Conservation (phyloP, 2,888 invertebrate genomes). For the Brachynemurus nebulosus region DNA sequence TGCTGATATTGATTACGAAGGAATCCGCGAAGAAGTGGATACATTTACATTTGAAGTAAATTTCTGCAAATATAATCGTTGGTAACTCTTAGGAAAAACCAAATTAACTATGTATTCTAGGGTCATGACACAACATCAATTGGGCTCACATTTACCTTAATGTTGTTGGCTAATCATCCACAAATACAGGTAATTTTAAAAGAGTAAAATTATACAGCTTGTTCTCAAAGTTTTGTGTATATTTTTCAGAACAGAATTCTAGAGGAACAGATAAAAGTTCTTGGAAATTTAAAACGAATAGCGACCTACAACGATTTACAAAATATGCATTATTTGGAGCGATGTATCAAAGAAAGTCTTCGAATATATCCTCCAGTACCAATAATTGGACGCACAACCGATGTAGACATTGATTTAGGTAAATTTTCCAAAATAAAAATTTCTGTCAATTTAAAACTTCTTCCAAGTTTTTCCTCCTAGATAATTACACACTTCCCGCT, state of each 20-base stretch:
- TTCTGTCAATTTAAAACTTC: not conserved
- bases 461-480: not conserved
- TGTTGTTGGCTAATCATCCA: constrained; percentile 4
- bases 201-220: not conserved
- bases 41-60: constrained; percentile 11
- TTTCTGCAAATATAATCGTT: not conserved
- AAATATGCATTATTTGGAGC: constrained; percentile 7
- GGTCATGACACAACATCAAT: constrained; percentile 1
- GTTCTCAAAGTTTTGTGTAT: not conserved
- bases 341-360: constrained; percentile 5
- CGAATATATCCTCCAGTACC: constrained; percentile 7
- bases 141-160: not conserved
- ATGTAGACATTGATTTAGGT: not conserved
- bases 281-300: not conserved
- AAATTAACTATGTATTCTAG: not conserved
- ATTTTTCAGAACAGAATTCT: not conserved
- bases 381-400: not conserved
- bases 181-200: not conserved
- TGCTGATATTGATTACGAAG: constrained; percentile 7
- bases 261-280: constrained; percentile 8
- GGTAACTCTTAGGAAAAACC: not conserved
- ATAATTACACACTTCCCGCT: constrained; percentile 18
- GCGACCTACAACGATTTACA: constrained; percentile 7
- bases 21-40: constrained; percentile 10
- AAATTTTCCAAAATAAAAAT: not conserved